Base-by-base conservation (phyloP, 2,797 vertebrate species). In the Bucorvus abyssinicus region DNA sequence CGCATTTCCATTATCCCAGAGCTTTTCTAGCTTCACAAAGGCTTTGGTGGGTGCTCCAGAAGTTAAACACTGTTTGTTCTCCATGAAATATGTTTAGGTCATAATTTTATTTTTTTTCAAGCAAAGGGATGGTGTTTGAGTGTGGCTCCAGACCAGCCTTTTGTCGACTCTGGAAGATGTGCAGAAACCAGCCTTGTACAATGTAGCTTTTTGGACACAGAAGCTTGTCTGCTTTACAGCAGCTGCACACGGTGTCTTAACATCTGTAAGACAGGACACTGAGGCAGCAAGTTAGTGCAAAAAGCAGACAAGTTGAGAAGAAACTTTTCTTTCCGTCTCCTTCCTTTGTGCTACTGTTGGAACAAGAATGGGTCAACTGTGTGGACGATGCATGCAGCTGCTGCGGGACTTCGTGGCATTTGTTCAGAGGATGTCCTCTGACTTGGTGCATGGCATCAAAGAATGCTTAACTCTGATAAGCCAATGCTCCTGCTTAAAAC, bases 401-500 rank as follows among this genome's bases (percentile, higher is more conserved):
- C 89, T 98, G n/a, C 83, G 44, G 56, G 95, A 97, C 65, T 94
- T 98, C 1, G 13, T 92, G 20, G 90, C 75, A 79, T 75, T 94
- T 36, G 61, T 98, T 70, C 96, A 91, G 79, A 96, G 40, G 30
- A 29, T 96, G 55, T 96, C 96, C 34, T 96, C 92, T 14, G 82
- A 96, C 30, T 49, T 98, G 24, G 93, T 96, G 61, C 83, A 88
- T 19, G 87, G 91, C 56, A 76, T 98, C 40, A 97, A 94, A 74
- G 95, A 98, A 3, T 94, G 97, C 70, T 94, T 98, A 49, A 86
- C 45, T 47, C 86, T 97, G 5, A 76, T 98, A n/a, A 88, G 74
- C 15, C 74, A 93, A 27, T 98, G 98, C 79, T 95, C 65, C 90
- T 98, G 98, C 93, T 88, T 98, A 26, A 97, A 96, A 30, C 92